Evolutionary conservation across 2,888 invertebrate genomes (phyloP).

Genomic region (Leptopilina drosophilae): DNA sequence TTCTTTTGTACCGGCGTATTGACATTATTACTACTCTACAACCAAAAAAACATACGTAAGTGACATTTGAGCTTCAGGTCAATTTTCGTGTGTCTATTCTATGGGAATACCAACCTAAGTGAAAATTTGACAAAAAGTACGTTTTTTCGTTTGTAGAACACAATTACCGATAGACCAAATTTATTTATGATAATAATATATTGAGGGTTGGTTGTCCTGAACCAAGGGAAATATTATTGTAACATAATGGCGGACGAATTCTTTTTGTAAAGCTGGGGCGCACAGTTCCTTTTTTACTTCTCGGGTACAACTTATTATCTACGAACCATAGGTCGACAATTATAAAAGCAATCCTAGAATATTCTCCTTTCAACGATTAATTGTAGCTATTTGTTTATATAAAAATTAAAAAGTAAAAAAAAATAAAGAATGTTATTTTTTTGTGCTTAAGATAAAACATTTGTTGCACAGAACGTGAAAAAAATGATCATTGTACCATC

Average conservation of each 20-base stretch:
- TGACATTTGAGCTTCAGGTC: too few species aligned
- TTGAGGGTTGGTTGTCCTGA: slow-evolving; percentile 74
- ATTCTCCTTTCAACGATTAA: slow-evolving; percentile 11
- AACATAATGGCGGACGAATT: slow-evolving; percentile 69
- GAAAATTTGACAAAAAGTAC: too few species aligned
- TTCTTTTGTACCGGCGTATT: slow-evolving; percentile 74
- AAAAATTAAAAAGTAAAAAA: too few species aligned
- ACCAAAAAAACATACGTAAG: too few species aligned
- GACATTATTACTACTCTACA: slow-evolving; percentile 69
- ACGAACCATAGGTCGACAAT: slow-evolving; percentile 10
- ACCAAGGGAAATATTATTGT: slow-evolving; percentile 72
- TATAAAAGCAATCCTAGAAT: slow-evolving; percentile 20
- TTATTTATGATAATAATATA: slow-evolving; percentile 77
- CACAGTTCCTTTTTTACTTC: slow-evolving; percentile 69
- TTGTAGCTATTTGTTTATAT: slow-evolving; percentile 20
- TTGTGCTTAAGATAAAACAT: slow-evolving; percentile 13
- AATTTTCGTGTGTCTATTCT: too few species aligned
- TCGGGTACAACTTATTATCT: background rate
- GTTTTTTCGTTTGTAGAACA: too few species aligned
- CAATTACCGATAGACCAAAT: slow-evolving; percentile 74
- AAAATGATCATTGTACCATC: background rate
- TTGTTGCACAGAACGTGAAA: slow-evolving; percentile 10
- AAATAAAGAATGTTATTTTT: slow-evolving; percentile 30
- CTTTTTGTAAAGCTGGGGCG: slow-evolving; percentile 73
- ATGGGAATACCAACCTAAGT: too few species aligned